These are phyloP conservation scores for Gastrophryne carolinensis DNA, from an alignment of 2,797 vertebrate genomes.

Conservation along the genomic window DNA sequence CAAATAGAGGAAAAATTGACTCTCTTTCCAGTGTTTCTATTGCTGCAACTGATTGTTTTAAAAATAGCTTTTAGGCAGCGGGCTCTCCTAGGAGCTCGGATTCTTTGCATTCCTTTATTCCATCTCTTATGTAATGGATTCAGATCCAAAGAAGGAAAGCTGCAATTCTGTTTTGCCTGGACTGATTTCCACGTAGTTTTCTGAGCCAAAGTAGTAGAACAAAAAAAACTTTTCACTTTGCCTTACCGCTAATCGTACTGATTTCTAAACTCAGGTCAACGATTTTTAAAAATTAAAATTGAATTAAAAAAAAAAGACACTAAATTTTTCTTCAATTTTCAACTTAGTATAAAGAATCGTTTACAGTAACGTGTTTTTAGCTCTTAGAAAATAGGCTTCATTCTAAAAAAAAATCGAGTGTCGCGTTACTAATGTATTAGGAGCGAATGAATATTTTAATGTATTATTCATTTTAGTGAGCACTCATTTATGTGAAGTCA, in stretches of 20 bases:
- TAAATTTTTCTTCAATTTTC: too few species aligned
- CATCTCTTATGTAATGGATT: slow-evolving; percentile 66
- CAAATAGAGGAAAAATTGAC: slow-evolving; percentile 86
- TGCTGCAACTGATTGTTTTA: slow-evolving; percentile 76
- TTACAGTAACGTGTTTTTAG: neutral
- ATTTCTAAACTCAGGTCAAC: too few species aligned
- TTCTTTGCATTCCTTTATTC: slow-evolving; percentile 67
- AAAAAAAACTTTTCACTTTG: neutral
- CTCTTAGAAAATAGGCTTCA: neutral
- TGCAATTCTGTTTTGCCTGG: slow-evolving; percentile 35
- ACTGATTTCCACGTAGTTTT: slow-evolving; percentile 42
- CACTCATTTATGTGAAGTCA: too few species aligned
- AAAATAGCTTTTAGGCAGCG: slow-evolving; percentile 70
- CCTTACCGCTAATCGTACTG: too few species aligned
- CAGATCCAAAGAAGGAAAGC: slow-evolving; percentile 45
- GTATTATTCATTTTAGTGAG: too few species aligned
- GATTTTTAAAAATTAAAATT: too few species aligned
- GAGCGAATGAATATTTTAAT: too few species aligned
- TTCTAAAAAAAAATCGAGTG: neutral
- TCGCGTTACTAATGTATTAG: too few species aligned
- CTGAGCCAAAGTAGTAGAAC: neutral
- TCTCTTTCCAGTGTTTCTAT: slow-evolving; percentile 77
- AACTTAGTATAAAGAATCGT: neutral
- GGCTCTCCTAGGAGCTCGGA: slow-evolving; percentile 62
- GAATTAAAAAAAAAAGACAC: too few species aligned